Evolutionary conservation across 2,113 vertebrate genomes (phyloP).

Genomic region (Blennius ocellaris): DNA sequence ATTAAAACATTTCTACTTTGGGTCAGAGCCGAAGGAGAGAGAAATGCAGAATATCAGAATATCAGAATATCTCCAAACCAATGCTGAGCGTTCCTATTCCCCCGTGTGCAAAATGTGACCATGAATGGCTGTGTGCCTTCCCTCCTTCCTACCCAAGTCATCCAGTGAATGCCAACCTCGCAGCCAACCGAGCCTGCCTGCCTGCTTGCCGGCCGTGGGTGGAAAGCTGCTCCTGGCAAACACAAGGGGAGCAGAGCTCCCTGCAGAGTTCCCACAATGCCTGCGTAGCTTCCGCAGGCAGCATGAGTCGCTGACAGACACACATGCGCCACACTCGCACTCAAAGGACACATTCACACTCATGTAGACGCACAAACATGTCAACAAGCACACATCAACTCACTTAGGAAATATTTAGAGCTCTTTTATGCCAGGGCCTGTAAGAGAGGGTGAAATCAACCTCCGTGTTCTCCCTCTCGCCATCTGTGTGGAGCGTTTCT

Average conservation of each 20-base stretch:
- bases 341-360: slow-evolving; percentile 49
- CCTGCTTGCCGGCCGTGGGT: slow-evolving; percentile 79
- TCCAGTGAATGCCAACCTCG: slow-evolving; percentile 70
- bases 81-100: slow-evolving; percentile 46
- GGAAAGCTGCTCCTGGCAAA: slow-evolving; percentile 81
- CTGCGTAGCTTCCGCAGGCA: slow-evolving; percentile 69
- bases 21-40: neutral
- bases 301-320: slow-evolving; percentile 52
- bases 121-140: slow-evolving; percentile 76
- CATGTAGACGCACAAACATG: slow-evolving; percentile 53
- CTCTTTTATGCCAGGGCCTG: slow-evolving; percentile 46
- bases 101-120: slow-evolving; percentile 63
- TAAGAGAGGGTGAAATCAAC: slow-evolving; percentile 62
- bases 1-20: slow-evolving; percentile 36
- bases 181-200: slow-evolving; percentile 52
- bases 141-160: slow-evolving; percentile 62
- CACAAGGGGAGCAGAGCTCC: slow-evolving; percentile 72
- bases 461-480: slow-evolving; percentile 61
- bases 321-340: slow-evolving; percentile 40
- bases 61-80: slow-evolving; percentile 46
- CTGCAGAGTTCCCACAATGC: slow-evolving; percentile 76
- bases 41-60: no score
- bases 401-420: slow-evolving; percentile 75
- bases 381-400: slow-evolving; percentile 66
- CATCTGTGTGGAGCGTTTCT: slow-evolving; percentile 77